A percentile compares a stretch with the other conserved stretches of the same genome.
Conservation (phyloP, 2,113 vertebrate genomes). For the Xenopus tropicalis region UCB_Xtro_10.0 CM004449.2:26875501-26876000, state of each 20-base stretch:
- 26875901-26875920: no score
- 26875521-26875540: slow-evolving; percentile 12
- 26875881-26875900: no score
- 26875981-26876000: no score
- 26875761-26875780: background rate
- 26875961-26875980: no score
- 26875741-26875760: background rate
- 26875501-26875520: slow-evolving; percentile 34
- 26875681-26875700: background rate
- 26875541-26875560: slow-evolving; percentile 21
- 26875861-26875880: background rate
- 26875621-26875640: slow-evolving; percentile 27
- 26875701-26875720: background rate
- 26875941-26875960: no score
- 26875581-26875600: slow-evolving; percentile 27
- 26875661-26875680: slow-evolving; percentile 26
- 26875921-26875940: no score
- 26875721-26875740: background rate
- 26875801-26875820: slow-evolving; percentile 1
- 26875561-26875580: slow-evolving; percentile 23
- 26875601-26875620: slow-evolving; percentile 19
- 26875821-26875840: slow-evolving; percentile 22
- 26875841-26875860: slow-evolving; percentile 3
- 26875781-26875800: background rate
- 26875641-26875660: slow-evolving; percentile 32